phyloP scores from a whole-genome alignment of 2,888 invertebrate species.

The Metellina segmentata region DNA sequence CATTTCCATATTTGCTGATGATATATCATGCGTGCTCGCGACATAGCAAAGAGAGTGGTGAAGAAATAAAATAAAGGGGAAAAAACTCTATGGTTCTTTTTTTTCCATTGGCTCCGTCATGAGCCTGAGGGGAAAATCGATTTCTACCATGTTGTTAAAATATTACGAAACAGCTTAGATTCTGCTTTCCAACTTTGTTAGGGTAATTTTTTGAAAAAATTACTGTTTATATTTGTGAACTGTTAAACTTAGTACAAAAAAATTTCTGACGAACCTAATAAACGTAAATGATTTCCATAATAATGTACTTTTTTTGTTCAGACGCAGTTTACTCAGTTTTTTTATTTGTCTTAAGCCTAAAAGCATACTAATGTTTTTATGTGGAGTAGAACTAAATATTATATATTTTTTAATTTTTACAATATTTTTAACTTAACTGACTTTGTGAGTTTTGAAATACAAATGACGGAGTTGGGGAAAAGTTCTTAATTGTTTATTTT shows the following conservation, averaged over 20 bases:
- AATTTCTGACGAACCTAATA: neutral
- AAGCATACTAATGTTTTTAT: no score
- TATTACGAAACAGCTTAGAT: neutral
- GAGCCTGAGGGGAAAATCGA: neutral
- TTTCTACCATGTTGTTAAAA: neutral
- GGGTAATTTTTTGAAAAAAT: neutral
- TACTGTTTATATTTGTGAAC: neutral
- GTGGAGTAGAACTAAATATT: no score
- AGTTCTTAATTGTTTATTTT: no score
- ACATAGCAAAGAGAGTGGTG: neutral
- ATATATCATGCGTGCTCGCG: constrained; percentile 51
- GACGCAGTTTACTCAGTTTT: neutral
- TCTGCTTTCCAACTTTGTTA: neutral
- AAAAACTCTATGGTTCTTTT: neutral
- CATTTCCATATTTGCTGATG: constrained; percentile 68
- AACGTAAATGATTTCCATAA: neutral
- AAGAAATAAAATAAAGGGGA: neutral
- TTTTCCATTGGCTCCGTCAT: neutral
- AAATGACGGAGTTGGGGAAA: no score
- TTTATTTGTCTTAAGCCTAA: no score
- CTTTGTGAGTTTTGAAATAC: no score
- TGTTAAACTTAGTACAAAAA: neutral
- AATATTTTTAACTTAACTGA: no score
- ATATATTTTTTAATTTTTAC: no score
- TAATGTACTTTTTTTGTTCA: neutral